These are phyloP conservation scores for Lysandra coridon DNA, from an alignment of 2,888 invertebrate species.

Conservation along the genomic window DNA sequence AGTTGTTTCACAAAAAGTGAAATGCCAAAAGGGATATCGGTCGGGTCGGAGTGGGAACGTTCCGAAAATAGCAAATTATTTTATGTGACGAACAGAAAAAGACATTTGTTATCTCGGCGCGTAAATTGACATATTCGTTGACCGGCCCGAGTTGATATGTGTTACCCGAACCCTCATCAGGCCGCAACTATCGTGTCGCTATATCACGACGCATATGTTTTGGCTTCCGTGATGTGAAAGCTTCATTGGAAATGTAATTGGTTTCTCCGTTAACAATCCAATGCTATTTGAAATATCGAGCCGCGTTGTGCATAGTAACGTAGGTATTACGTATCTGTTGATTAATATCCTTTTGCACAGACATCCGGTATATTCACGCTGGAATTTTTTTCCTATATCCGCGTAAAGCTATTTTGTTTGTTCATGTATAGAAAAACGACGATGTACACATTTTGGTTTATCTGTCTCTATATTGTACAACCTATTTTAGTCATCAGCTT, in stretches of 20 bases:
- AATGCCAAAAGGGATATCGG: constrained; percentile 25
- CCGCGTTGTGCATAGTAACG: constrained; percentile 1
- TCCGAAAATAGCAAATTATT: constrained; percentile 36
- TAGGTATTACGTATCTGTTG: not conserved
- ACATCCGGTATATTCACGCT: not conserved
- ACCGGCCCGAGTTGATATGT: constrained; percentile 57
- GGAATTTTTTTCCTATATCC: not conserved
- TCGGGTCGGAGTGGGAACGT: constrained; percentile 34
- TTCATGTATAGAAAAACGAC: not conserved
- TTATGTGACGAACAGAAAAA: constrained; percentile 45
- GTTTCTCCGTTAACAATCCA: constrained; percentile 20
- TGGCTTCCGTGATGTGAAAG: constrained; percentile 27
- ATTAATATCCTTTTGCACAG: not conserved
- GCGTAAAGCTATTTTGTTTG: not conserved
- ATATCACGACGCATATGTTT: constrained; percentile 22
- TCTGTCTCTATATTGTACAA: not conserved
- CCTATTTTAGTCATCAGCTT: not conserved
- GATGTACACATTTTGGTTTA: too few relatives aligned
- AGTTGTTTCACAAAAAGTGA: not conserved
- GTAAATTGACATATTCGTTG: constrained; percentile 70
- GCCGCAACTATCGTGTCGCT: constrained; percentile 59
- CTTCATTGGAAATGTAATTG: constrained; percentile 25
- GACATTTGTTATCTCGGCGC: constrained; percentile 56
- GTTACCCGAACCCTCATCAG: constrained; percentile 71
- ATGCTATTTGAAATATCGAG: constrained; percentile 17